A percentile compares a stretch with the other conserved stretches of the same genome.
Conservation (phyloP, 1,140 invertebrate species). For the Hyphantria cunea region DNA sequence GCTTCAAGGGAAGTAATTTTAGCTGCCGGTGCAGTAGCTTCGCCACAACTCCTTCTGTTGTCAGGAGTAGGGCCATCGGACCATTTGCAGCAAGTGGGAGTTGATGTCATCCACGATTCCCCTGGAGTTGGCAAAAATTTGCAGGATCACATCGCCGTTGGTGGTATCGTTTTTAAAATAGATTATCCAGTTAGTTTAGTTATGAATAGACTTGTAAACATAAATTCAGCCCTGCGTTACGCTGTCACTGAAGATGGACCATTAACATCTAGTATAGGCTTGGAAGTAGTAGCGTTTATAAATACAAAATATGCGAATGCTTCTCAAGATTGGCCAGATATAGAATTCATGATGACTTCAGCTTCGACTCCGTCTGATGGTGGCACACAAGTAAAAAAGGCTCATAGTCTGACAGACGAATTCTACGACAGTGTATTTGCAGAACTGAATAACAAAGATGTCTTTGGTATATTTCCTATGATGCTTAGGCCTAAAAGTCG, state of each 20-base stretch:
- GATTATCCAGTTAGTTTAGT: constrained; percentile 90
- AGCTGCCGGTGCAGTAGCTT: constrained; percentile 89
- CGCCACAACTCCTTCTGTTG: constrained; percentile 92
- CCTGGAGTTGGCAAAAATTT: constrained; percentile 91
- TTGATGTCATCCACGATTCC: constrained; percentile 86
- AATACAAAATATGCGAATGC: constrained; percentile 93
- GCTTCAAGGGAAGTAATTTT: constrained; percentile 91
- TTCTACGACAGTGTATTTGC: constrained; percentile 89
- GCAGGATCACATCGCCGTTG: constrained; percentile 92
- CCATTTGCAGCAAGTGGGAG: constrained; percentile 86
- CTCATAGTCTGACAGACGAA: constrained; percentile 90
- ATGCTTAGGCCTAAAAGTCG: constrained; percentile 92
- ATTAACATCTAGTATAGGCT: constrained; percentile 90
- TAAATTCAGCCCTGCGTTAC: constrained; percentile 89
- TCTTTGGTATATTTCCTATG: constrained; percentile 92
- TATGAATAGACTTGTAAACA: constrained; percentile 88
- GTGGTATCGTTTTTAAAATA: constrained; percentile 90
- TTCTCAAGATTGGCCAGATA: constrained; percentile 93
- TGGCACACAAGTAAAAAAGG: constrained; percentile 88
- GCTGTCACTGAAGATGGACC: constrained; percentile 91
- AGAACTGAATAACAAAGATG: constrained; percentile 87
- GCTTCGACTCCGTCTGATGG: constrained; percentile 90
- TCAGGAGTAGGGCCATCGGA: constrained; percentile 90
- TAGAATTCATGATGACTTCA: constrained; percentile 94
- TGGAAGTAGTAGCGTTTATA: constrained; percentile 93